These are phyloP conservation scores for Neofelis nebulosa DNA, from an alignment of 2,113 vertebrate genomes.

Conservation along the genomic window DNA sequence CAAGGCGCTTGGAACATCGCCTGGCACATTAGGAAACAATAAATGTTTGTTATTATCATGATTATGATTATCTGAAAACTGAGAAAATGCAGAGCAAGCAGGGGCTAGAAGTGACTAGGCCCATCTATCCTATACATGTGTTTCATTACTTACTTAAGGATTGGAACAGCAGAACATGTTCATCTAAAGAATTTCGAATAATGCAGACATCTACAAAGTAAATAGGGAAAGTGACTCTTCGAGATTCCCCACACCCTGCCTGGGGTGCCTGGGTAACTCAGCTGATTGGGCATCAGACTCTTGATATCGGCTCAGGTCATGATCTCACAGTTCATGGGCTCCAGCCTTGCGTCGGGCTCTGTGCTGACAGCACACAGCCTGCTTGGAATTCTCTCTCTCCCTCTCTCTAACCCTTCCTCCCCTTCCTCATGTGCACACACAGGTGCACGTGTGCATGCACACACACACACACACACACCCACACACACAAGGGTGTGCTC, in stretches of 20 bases:
- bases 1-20: not conserved
- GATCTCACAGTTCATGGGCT: no score
- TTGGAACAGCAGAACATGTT: not conserved
- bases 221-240: not conserved
- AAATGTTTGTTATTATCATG: not conserved
- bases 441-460: rapidly evolving
- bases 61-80: not conserved
- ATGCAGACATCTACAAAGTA: not conserved
- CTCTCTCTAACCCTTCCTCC: no score
- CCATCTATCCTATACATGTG: not conserved
- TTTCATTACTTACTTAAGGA: not conserved
- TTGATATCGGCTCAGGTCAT: no score
- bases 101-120: not conserved
- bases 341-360: no score
- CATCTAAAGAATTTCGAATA: slow-evolving; percentile 47
- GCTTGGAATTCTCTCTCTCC: no score
- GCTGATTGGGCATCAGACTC: no score
- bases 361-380: no score
- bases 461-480: no score
- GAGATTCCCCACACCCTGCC: not conserved
- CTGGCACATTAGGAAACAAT: not conserved
- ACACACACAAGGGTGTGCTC: no score
- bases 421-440: no score
- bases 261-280: no score
- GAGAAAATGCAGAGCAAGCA: slow-evolving; percentile 25